phyloP scores from a whole-genome alignment of 2,113 vertebrate genomes.

The Nothoprocta pentlandii region DNA sequence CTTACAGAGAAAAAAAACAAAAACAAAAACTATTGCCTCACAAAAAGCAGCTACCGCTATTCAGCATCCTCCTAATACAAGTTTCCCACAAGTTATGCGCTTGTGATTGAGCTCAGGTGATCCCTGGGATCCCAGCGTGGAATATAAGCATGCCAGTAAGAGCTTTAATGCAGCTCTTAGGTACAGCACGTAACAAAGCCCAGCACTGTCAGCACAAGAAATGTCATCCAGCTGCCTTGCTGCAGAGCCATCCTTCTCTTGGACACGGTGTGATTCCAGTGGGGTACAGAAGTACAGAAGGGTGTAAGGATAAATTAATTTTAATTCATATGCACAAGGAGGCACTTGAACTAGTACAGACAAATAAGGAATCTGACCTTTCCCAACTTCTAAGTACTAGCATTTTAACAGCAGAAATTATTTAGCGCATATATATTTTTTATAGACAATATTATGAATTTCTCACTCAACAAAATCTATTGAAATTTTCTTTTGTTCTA shows the following conservation, averaged over 20 bases:
- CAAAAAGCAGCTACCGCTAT: background rate
- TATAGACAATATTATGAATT: background rate
- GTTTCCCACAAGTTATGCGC: background rate
- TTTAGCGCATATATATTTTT: background rate
- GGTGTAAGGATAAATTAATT: background rate
- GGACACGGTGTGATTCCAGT: background rate
- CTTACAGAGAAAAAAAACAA: constrained; percentile 2
- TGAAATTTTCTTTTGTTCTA: background rate
- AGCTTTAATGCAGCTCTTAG: background rate
- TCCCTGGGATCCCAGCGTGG: background rate
- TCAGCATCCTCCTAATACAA: background rate
- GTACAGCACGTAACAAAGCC: background rate
- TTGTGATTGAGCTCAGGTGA: background rate
- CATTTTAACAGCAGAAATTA: background rate
- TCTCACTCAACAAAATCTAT: fast-evolving
- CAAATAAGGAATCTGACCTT: background rate
- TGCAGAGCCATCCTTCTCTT: background rate
- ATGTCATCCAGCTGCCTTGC: background rate
- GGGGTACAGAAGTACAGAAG: background rate
- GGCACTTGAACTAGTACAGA: background rate
- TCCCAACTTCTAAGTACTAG: background rate
- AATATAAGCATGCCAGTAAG: background rate
- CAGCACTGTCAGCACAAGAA: background rate
- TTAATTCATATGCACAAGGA: background rate
- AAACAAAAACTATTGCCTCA: background rate